Base-by-base conservation (phyloP, 2,888 invertebrate genomes). In the Cephus spinipes region DNA sequence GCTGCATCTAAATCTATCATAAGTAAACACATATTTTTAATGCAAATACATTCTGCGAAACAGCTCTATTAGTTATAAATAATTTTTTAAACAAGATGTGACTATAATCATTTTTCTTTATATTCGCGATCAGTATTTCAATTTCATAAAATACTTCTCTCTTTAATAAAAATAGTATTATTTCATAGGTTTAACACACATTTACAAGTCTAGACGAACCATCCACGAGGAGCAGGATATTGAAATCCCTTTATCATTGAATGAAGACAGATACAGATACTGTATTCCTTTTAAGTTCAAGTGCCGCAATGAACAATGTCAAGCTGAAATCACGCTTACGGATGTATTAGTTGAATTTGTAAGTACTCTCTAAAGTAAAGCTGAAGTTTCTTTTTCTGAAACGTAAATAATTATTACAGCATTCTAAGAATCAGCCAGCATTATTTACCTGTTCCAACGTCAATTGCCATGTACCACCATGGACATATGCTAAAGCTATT, bases 381-480 rank as follows among this genome's bases (percentile, higher is more conserved):
- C 89, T 89, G 75, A 85, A 80, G 31, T 73, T 32, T 31, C 71
- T 30, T 69, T 69, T 69, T 1, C 30, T 69, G 15, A 32, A 30
- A 69, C 4, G 23, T 32, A 32, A 12, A 32, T 11, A 93, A 94
- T 77, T 93, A 93, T 84, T 79, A 12, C 75, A 92, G 92, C 76
- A 83, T 40, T 80, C 84, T 55, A 89, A 89, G 69, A 85, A 86
- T 55, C 87, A 88, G 76, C 87, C 93, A 6, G 93, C 94, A 80
- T 92, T 98, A 83, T 94, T 94, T 71, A 93, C 93, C 84, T 98
- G 98, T 91, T 92, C 94, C 35, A 97, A 97, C 89, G 89, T 93
- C 1, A 94, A 95, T 4, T 98, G 98, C 90, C 90, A 88, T 15
- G 90, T 93, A 1, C 90, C 93, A 77, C 97, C 97, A 0, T 92